Percentiles rank a stretch among this genome's conserved stretches.
These are phyloP conservation scores for Phoebastria nigripes DNA, from an alignment of 2,797 vertebrate species.

Conservation along the genomic window DNA sequence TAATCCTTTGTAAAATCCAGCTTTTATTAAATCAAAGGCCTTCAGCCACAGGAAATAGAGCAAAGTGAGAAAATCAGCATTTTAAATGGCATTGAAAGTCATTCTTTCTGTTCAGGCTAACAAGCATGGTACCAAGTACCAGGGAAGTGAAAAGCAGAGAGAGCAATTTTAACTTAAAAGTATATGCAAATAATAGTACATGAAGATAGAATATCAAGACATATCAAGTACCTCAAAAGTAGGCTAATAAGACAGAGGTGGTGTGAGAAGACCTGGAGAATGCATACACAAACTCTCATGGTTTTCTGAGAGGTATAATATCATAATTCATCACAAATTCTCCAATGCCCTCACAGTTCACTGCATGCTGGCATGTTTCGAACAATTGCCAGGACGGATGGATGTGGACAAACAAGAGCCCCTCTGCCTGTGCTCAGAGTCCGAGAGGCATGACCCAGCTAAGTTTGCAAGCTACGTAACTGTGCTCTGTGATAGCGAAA, in stretches of 20 bases:
- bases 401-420: not conserved
- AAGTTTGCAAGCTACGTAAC: accelerated
- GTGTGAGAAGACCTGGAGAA: not conserved
- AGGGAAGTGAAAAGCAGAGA: not conserved
- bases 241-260: not conserved
- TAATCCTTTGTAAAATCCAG: not conserved
- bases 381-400: not conserved
- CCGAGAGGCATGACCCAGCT: accelerated
- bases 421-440: not conserved
- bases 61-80: not conserved
- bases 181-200: not conserved
- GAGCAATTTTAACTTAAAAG: not conserved
- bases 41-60: not conserved
- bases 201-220: not conserved
- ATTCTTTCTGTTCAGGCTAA: not conserved
- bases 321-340: not conserved
- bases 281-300: not conserved
- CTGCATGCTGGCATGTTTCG: not conserved
- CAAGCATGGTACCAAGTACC: not conserved
- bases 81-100: not conserved
- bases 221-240: not conserved
- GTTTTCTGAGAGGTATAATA: not conserved
- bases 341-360: not conserved
- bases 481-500: accelerated
- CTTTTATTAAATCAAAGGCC: not conserved